Evolutionary conservation across 2,888 invertebrate genomes (phyloP), one percentile per base, ranked within the genome.

Genomic region (Muschampia plurimacula): DNA sequence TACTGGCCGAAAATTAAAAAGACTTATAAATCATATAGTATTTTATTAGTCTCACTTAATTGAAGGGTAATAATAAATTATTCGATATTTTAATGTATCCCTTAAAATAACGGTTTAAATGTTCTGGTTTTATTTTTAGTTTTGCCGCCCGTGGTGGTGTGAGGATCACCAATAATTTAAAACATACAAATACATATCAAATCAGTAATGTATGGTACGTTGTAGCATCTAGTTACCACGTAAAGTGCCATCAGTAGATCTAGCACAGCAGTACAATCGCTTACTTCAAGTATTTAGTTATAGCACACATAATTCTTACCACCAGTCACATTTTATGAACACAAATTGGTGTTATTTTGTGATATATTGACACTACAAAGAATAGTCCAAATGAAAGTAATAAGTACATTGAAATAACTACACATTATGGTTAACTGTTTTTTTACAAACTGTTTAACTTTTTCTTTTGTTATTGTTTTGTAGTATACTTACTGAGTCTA

Each of bases 131-230:
- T 86, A 86, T 89, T 91, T 92, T 90, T 92, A 92, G 92, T 92
- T 82, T 86, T 92, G 90, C 92, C 92, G 89, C 92, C 92, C 74
- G 89, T 92, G 87, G 90, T 91, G 85, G 87, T 92, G 80, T 92
- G 91, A 92, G 80, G 88, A 80, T 83, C 83, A 77, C 75, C 84
- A 82, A 80, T 80, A 80, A 76, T 77, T 79, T 80, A 78, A 77
- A 81, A 80, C 72, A 80, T 76, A 79, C 79, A 81, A 80, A 79
- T 80, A 79, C 75, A 77, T 80, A 79, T 80, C 79, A 76, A 75
- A 82, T 77, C 79, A 76, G 73, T 80, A 77, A 74, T 74, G 75
- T 69, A 83, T 83, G 89, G 89, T 90, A 90, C 81, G 89, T 89
- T 79, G 71, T 83, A 72, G 75, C 77, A 78, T 83, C 78, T 86